Conservation (phyloP, 2,113 vertebrate species). For the Caranx melampygus region DNA sequence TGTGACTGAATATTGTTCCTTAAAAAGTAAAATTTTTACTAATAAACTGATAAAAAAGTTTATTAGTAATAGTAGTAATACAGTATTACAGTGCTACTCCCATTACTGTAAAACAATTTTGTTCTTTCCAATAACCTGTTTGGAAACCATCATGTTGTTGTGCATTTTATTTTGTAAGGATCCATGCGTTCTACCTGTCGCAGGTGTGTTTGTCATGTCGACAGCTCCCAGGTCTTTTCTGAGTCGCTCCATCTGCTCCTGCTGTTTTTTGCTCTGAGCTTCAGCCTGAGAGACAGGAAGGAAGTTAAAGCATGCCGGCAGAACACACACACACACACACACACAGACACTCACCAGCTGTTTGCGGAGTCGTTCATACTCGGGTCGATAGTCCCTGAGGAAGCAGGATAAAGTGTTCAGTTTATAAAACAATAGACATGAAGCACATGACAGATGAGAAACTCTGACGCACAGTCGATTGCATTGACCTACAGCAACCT, state of each 20-base stretch:
- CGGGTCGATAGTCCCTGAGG: constrained; percentile 93
- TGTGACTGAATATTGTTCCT: too few species aligned
- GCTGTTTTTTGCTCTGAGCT: constrained; percentile 87
- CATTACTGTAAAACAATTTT: too few species aligned
- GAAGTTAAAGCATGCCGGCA: background rate
- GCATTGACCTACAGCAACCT: background rate
- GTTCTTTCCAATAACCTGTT: too few species aligned
- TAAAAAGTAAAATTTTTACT: too few species aligned
- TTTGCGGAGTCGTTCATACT: constrained; percentile 91
- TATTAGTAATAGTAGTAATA: too few species aligned
- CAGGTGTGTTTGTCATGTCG: constrained; percentile 78
- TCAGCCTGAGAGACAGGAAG: constrained; percentile 77
- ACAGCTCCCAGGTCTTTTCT: constrained; percentile 90
- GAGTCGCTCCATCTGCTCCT: constrained; percentile 90
- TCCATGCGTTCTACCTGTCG: constrained; percentile 76
- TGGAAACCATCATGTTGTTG: too few species aligned
- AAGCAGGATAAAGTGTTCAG: background rate
- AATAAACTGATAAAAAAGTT: too few species aligned
- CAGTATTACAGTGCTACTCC: too few species aligned
- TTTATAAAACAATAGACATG: too few species aligned
- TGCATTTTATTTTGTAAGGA: background rate
- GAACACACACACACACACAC: constrained; percentile 66
- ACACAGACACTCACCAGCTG: constrained; percentile 85
- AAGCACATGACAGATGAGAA: too few species aligned
- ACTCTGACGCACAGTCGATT: too few species aligned